These are phyloP conservation scores for Cromileptes altivelis DNA, from an alignment of 2,113 vertebrate species.

Conservation along the genomic window DNA sequence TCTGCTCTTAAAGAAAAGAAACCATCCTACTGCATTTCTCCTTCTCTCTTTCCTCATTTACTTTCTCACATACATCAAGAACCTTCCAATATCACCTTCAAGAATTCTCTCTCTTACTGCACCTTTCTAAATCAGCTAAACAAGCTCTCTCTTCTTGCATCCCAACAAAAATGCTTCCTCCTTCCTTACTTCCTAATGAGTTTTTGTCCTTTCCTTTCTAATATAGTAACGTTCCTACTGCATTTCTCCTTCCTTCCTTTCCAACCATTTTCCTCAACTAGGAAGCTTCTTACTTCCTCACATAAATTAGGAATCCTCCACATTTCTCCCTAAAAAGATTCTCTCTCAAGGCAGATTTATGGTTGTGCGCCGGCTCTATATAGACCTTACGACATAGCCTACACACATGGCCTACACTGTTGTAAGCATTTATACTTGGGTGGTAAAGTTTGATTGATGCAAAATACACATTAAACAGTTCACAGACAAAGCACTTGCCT, in stretches of 20 bases:
- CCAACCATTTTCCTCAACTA: background rate
- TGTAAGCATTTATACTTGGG: too few species aligned
- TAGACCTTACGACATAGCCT: too few species aligned
- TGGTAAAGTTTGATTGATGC: too few species aligned
- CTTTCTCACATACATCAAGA: background rate
- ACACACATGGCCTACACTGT: too few species aligned
- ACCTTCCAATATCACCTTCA: background rate
- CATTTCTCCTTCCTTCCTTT: background rate
- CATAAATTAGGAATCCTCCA: background rate
- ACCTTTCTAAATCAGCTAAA: too few species aligned
- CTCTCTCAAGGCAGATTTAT: too few species aligned
- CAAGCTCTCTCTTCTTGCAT: background rate
- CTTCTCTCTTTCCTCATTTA: background rate
- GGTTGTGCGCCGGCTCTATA: too few species aligned
- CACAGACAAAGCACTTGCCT: too few species aligned
- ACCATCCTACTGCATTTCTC: background rate
- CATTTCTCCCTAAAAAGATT: too few species aligned
- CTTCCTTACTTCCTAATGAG: background rate
- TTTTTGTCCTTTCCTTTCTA: background rate
- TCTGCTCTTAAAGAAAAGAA: background rate
- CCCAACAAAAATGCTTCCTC: background rate
- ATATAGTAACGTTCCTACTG: background rate
- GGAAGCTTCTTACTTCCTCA: background rate
- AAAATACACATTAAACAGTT: too few species aligned
- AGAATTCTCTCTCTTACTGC: too few species aligned